A percentile compares a stretch with the other conserved stretches of the same genome.
These are phyloP conservation scores for Intoshia linei DNA, from an alignment of 1,140 invertebrate genomes.

Conservation along the genomic window DNA sequence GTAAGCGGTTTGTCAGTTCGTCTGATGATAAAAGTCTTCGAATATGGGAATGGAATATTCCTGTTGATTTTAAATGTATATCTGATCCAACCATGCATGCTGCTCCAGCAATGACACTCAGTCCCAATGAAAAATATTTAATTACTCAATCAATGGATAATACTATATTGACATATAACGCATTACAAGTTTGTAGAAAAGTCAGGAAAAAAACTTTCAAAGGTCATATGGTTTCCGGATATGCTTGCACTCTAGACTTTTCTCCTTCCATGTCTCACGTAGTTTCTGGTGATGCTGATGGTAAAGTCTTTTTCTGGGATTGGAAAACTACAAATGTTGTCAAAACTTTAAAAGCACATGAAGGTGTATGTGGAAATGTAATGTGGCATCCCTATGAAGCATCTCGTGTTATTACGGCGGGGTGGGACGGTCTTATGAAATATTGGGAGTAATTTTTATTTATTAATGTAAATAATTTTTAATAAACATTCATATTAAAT, in stretches of 20 bases:
- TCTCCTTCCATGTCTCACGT: conserved; percentile 95
- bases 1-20: conserved; percentile 74
- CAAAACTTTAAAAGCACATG: conserved; percentile 92
- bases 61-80: conserved; percentile 98
- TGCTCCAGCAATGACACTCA: conserved; percentile 67
- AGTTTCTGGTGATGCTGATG: conserved; percentile 92
- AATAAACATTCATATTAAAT: not conserved
- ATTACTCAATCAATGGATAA: conserved; percentile 72
- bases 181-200: conserved; percentile 73
- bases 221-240: conserved; percentile 90
- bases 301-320: conserved; percentile 91
- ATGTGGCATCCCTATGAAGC: conserved; percentile 97
- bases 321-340: conserved; percentile 94
- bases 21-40: conserved; percentile 91
- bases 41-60: conserved; percentile 99
- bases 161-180: conserved; percentile 85
- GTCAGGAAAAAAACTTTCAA: conserved; percentile 86
- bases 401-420: conserved; percentile 65
- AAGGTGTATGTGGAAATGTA: conserved; percentile 63
- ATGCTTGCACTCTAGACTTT: conserved; percentile 80
- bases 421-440: conserved; percentile 83
- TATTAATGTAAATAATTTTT: conserved; percentile 3
- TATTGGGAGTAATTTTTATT: conserved; percentile 47
- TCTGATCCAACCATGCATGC: conserved; percentile 98
- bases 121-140: conserved; percentile 42